These are phyloP conservation scores for Danionella dracula DNA, from an alignment of 2,797 vertebrate species.

Conservation along the genomic window DNA sequence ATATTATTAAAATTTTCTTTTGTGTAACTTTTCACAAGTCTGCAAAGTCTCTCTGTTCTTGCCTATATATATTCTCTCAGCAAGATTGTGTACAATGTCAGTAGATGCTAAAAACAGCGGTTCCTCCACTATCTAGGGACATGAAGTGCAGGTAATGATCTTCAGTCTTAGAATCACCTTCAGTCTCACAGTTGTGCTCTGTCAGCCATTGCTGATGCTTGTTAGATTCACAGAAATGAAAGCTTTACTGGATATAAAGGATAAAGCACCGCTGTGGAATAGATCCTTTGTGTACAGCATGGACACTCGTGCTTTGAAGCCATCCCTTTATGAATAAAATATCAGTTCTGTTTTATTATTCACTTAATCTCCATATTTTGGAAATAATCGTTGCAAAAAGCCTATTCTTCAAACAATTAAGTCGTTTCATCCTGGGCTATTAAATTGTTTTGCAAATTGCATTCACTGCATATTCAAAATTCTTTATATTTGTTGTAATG, in stretches of 20 bases:
- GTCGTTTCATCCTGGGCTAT: too few species aligned
- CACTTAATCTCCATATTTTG: too few species aligned
- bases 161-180: slow-evolving; percentile 37
- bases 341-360: too few species aligned
- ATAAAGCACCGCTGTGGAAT: slow-evolving; percentile 49
- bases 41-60: too few species aligned
- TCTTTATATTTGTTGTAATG: too few species aligned
- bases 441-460: too few species aligned
- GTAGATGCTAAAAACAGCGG: slow-evolving; percentile 49
- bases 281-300: slow-evolving; percentile 15
- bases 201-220: slow-evolving; percentile 42
- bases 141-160: slow-evolving; percentile 45
- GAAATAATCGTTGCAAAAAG: too few species aligned
- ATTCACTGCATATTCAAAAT: too few species aligned
- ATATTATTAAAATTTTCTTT: not conserved
- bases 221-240: slow-evolving; percentile 47
- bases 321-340: too few species aligned
- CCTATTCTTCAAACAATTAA: too few species aligned
- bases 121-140: slow-evolving; percentile 39
- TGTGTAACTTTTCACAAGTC: not conserved
- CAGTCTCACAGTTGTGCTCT: slow-evolving; percentile 30
- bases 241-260: slow-evolving; percentile 58
- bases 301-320: too few species aligned
- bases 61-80: too few species aligned
- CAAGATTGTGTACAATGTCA: not conserved